Evolutionary conservation across 1,140 invertebrate genomes (phyloP).

Genomic region (Lycorma delicatula): DNA sequence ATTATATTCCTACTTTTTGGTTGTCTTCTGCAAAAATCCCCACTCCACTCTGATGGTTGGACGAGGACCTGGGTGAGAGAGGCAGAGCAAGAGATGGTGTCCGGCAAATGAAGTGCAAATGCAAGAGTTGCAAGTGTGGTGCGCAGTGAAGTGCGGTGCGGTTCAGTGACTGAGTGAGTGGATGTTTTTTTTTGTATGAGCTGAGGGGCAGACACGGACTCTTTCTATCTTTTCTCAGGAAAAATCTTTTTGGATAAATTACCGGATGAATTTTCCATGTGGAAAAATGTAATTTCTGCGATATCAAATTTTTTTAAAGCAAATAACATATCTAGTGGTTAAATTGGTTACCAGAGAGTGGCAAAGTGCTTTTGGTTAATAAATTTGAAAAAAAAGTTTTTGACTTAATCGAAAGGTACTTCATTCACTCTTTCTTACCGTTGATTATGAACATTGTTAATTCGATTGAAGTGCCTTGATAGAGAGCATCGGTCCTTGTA

Average conservation of each 20-base stretch:
- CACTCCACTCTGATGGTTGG: slow-evolving; percentile 17
- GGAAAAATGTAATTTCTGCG: neutral
- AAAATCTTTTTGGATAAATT: no score
- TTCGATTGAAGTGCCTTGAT: slow-evolving; percentile 2
- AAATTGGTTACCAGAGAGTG: slow-evolving; percentile 19
- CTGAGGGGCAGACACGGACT: slow-evolving; percentile 13
- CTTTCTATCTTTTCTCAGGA: slow-evolving; percentile 18
- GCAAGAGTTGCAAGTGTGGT: neutral
- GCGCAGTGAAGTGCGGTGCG: slow-evolving; percentile 9
- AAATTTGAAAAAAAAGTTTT: neutral
- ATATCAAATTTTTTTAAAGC: neutral
- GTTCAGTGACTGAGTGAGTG: slow-evolving; percentile 12
- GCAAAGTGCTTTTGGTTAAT: slow-evolving; percentile 1
- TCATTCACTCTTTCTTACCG: neutral
- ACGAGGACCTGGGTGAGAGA: slow-evolving; percentile 10
- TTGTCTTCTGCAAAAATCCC: slow-evolving; percentile 16
- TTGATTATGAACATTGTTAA: slow-evolving; percentile 2
- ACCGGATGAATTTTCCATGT: neutral
- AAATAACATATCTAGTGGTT: slow-evolving; percentile 18
- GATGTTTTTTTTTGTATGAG: slow-evolving; percentile 6
- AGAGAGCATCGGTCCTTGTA: neutral
- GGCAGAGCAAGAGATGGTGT: slow-evolving; percentile 7
- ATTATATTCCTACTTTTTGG: slow-evolving; percentile 20
- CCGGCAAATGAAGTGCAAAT: slow-evolving; percentile 12
- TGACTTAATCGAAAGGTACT: neutral